Percentiles rank a stretch among this genome's conserved stretches.
phyloP scores from a whole-genome alignment of 2,113 vertebrate genomes.

The Centropristis striata region DNA sequence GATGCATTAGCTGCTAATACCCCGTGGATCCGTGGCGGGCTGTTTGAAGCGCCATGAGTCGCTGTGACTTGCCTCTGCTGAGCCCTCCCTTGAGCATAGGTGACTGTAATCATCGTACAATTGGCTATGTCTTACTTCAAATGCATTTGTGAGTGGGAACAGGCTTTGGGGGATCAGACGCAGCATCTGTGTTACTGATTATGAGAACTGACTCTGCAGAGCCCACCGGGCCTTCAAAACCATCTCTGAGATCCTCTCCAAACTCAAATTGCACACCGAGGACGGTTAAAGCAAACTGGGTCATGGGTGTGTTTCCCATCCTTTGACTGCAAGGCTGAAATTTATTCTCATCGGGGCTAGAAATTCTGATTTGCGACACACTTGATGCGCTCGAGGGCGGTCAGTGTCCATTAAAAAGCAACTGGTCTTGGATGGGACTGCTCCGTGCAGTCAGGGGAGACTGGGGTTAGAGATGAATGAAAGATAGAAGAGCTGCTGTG shows the following conservation, averaged over 20 bases:
- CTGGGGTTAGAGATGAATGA: slow-evolving; percentile 36
- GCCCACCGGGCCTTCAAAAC: slow-evolving; percentile 31
- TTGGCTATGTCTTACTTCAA: slow-evolving; percentile 42
- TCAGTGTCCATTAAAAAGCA: slow-evolving; percentile 61
- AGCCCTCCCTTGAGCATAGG: slow-evolving; percentile 37
- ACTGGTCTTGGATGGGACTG: slow-evolving; percentile 36
- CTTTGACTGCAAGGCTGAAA: slow-evolving; percentile 17
- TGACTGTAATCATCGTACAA: slow-evolving; percentile 58
- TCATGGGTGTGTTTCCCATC: slow-evolving; percentile 9
- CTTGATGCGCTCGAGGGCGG: slow-evolving; percentile 30
- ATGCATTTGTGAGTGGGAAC: slow-evolving; percentile 46
- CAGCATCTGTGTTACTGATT: slow-evolving; percentile 34
- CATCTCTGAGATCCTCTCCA: slow-evolving; percentile 17
- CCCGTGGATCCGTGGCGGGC: slow-evolving; percentile 37
- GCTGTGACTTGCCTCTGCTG: slow-evolving; percentile 38
- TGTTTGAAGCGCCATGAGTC: slow-evolving; percentile 58
- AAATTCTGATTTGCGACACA: slow-evolving; percentile 41
- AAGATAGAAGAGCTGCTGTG: slow-evolving; percentile 46
- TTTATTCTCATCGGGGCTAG: slow-evolving; percentile 12
- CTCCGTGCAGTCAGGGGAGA: not conserved
- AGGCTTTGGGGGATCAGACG: slow-evolving; percentile 31
- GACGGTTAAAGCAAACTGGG: slow-evolving; percentile 32
- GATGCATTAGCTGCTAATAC: slow-evolving; percentile 75
- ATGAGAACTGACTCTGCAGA: slow-evolving; percentile 24
- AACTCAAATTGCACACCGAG: slow-evolving; percentile 11